Base-by-base conservation (phyloP, 2,797 vertebrate species). In the Rhynchotus rufescens region DNA sequence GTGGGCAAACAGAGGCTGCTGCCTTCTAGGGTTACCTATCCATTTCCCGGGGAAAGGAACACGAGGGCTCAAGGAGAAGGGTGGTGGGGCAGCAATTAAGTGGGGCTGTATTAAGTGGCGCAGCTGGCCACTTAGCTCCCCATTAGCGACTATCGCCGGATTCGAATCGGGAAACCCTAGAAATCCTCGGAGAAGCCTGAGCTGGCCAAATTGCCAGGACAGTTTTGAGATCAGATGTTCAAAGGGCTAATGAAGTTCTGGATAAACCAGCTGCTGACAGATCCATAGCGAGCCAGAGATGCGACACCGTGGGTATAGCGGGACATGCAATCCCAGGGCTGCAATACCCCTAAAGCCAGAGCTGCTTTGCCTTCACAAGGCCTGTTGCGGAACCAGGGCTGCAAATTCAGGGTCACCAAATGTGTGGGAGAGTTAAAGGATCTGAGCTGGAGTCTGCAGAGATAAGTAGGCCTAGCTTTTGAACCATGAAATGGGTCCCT, bases 41-140 rank as follows among this genome's bases (percentile, higher is more conserved):
- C 49, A 32, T 92, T 81, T 59, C 84, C 65, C 81, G 69, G 71
- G 69, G 2, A 3, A 74, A 30, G 0, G 22, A 45, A 68, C 8
- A 17, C 11, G 44, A 64, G n/a, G 68, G 32, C 28, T 49, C 45
- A 71, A 90, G 69, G 66, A 95, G 74, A 86, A 72, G 78, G 71
- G 67, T 59, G 49, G 72, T 44, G 57, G 56, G 56, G 76, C 52
- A 88, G 71, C 67, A 81, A 71, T 93, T 89, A 84, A 0, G 0
- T 42, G 61, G 67, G 78, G 54, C 66, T 57, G 67, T 73, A 79
- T 79, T 74, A 92, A 95, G 84, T 90, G 95, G 92, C 45, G 86
- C 93, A 96, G 92, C 86, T 96, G 91, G 94, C 81, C 95, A 92
- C 94, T 94, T 81, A 89, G 84, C 77, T 92, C 86, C 45, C 85